phyloP scores from a whole-genome alignment of 2,113 vertebrate species.

The Aptenodytes patagonicus region DNA sequence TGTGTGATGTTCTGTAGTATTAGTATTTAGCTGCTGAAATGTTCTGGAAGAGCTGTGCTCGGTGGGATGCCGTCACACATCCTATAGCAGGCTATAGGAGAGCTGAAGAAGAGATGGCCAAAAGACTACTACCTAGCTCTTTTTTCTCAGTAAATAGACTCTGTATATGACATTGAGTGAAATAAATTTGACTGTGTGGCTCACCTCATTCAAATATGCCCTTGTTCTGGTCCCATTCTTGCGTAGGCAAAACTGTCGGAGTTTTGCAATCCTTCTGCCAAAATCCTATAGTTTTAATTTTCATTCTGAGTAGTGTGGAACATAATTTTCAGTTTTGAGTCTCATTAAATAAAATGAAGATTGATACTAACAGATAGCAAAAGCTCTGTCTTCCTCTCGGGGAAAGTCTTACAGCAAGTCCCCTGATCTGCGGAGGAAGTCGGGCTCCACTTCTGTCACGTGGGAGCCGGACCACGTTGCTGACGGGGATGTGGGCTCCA shows the following conservation, averaged over 20 bases:
- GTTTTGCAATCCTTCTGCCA: neutral
- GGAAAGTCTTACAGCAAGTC: neutral
- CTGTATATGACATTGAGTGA: neutral
- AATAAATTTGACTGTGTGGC: neutral
- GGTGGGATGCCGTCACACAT: neutral
- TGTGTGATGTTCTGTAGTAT: neutral
- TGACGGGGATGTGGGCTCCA: neutral
- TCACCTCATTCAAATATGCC: neutral
- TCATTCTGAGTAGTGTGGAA: accelerated
- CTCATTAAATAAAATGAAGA: neutral
- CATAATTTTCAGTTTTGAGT: neutral
- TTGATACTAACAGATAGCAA: neutral
- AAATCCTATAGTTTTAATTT: neutral
- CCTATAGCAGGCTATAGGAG: neutral
- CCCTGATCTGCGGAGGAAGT: neutral
- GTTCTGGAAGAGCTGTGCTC: neutral
- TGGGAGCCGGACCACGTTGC: accelerated
- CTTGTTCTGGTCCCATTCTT: neutral
- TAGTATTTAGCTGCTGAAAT: neutral
- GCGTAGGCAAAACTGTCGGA: neutral
- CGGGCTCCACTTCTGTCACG: accelerated
- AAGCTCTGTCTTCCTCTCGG: neutral
- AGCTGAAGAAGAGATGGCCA: neutral
- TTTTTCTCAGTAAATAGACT: neutral
- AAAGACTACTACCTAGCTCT: neutral